Base-by-base conservation (phyloP, 2,888 invertebrate genomes). In the Falcaria lacertinaria region DNA sequence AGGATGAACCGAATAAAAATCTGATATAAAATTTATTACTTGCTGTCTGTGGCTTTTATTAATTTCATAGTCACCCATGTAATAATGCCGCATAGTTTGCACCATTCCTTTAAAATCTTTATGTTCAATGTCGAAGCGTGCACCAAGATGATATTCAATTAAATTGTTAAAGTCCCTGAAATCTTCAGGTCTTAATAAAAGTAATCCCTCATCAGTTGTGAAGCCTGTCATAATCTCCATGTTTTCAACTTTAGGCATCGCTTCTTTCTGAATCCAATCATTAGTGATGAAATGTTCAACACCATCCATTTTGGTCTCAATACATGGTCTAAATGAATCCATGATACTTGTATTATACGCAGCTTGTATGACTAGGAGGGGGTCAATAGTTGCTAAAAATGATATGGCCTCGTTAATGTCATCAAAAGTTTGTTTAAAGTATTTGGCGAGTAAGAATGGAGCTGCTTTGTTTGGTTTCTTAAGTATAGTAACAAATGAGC, bases 191-290 rank as follows among this genome's bases (percentile, higher is more conserved):
- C n/a, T n/a, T n/a, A n/a, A n/a, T n/a, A n/a, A n/a, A n/a, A n/a
- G n/a, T n/a, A n/a, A n/a, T n/a, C n/a, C n/a, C n/a, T n/a, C n/a
- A n/a, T n/a, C n/a, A n/a, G n/a, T n/a, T n/a, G n/a, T n/a, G n/a
- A n/a, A n/a, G 16, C 73, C 76, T 3, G 64, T 50, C 5, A 77
- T 37, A 3, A 74, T 45, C 0, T 66, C 50, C 33, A 59, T 62
- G 11, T 52, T 51, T 48, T 44, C 52, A 1, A 55, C 59, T 40
- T 56, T 60, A 0, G 60, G 52, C 15, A 56, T 46, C 6, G n/a
- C n/a, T n/a, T 52, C 22, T 1, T 52, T 38, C 19, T 57, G 52
- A 0, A 63, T 25, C 37, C 67, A 64, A 39, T 56, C 40, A 14
- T 57, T 54, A 2, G 52, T 51, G 4, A 74, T 42, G 37, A 75